These are phyloP conservation scores for Eucidaris tribuloides DNA, from an alignment of 35 echinoderm and acorn worm species.

Conservation along the genomic window DNA sequence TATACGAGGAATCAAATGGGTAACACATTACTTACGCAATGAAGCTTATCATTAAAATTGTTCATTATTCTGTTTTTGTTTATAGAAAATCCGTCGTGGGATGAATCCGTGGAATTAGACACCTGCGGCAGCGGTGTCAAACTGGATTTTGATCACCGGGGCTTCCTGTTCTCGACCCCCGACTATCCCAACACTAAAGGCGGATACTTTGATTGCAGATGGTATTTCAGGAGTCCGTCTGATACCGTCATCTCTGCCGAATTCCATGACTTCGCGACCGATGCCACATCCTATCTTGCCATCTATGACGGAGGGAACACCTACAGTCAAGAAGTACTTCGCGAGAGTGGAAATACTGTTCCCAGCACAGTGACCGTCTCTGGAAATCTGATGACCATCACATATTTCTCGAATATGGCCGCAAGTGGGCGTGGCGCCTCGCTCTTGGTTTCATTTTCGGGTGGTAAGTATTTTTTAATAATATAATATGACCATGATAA, in stretches of 20 bases:
- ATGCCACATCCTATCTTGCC: neutral
- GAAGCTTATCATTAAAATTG: no score
- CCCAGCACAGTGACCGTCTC: neutral
- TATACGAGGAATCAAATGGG: no score
- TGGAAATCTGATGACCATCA: neutral
- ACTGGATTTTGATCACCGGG: neutral
- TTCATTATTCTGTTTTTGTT: no score
- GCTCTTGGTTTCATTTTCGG: neutral
- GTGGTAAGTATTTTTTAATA: neutral
- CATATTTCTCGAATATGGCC: neutral
- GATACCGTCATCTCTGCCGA: neutral
- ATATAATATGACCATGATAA: no score
- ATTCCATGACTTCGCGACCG: slow-evolving; percentile 3
- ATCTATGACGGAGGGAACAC: neutral
- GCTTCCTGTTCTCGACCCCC: neutral
- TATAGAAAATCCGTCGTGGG: neutral
- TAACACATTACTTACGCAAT: no score
- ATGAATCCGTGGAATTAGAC: neutral
- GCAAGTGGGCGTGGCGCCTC: neutral
- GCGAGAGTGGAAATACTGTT: neutral
- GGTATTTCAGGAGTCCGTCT: neutral
- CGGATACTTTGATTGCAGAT: neutral
- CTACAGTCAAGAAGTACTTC: neutral
- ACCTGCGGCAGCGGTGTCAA: neutral
- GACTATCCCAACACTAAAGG: slow-evolving; percentile 1